These are phyloP conservation scores for Stomatorhinus ivindoensis DNA, from an alignment of 2,113 vertebrate species.

Conservation along the genomic window DNA sequence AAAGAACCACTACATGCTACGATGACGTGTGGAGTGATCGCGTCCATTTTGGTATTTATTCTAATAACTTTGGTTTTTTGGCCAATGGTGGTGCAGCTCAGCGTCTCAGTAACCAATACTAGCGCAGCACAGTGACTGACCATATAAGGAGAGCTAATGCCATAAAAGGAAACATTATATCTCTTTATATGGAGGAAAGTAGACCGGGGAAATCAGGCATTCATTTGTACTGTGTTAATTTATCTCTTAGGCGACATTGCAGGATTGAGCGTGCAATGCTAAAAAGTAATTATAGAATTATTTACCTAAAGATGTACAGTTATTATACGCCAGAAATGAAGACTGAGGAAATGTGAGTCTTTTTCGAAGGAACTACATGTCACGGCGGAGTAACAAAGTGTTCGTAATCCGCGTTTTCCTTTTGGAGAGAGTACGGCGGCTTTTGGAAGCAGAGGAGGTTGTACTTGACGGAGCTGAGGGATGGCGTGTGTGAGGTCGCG, in stretches of 20 bases:
- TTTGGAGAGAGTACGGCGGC: conserved; percentile 35
- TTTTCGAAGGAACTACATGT: conserved; percentile 30
- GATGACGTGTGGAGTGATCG: conserved; percentile 9
- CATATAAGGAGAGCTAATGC: conserved; percentile 75
- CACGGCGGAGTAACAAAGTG: conserved; percentile 21
- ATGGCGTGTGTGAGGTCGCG: conserved; percentile 28
- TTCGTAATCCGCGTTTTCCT: conserved; percentile 36
- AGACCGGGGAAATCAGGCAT: conserved; percentile 41
- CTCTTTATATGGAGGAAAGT: conserved; percentile 79
- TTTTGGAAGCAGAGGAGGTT: conserved; percentile 30
- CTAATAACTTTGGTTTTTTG: not conserved
- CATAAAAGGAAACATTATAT: conserved; percentile 82
- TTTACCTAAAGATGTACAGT: not conserved
- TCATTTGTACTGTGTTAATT: not conserved
- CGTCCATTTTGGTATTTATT: conserved; percentile 24
- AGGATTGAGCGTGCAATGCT: not conserved
- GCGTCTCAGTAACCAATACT: conserved; percentile 46
- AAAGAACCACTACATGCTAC: not conserved
- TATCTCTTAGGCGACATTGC: not conserved
- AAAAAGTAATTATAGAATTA: not conserved
- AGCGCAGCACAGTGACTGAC: conserved; percentile 65
- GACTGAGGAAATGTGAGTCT: not conserved
- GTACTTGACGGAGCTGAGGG: conserved; percentile 24
- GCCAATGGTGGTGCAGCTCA: not conserved
- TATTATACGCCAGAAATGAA: not conserved